A percentile compares a stretch with the other conserved stretches of the same genome.
These are phyloP conservation scores for rabbit (Oryctolagus cuniculus) DNA, from an alignment of 2,113 vertebrate species.

Conservation along the genomic window mOryCun1.1 NC_091437.1:17120001-17120500, in stretches of 20 bases:
- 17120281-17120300: slow-evolving; percentile 15
- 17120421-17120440: slow-evolving; percentile 76
- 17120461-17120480: slow-evolving; percentile 59
- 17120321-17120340: slow-evolving; percentile 48
- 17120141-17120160: slow-evolving; percentile 47
- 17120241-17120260: slow-evolving; percentile 61
- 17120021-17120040: slow-evolving; percentile 59
- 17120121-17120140: slow-evolving; percentile 59
- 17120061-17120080: slow-evolving; percentile 67
- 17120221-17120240: slow-evolving; percentile 28
- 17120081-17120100: slow-evolving; percentile 62
- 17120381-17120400: slow-evolving; percentile 68
- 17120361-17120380: slow-evolving; percentile 56
- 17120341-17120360: background rate
- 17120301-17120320: slow-evolving; percentile 32
- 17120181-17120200: slow-evolving; percentile 63
- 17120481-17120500: slow-evolving; percentile 77
- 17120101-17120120: slow-evolving; percentile 7
- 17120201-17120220: slow-evolving; percentile 29
- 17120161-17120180: slow-evolving; percentile 66
- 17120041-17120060: slow-evolving; percentile 31
- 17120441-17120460: slow-evolving; percentile 66
- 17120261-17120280: slow-evolving; percentile 55
- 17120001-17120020: background rate
- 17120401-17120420: slow-evolving; percentile 74